These are phyloP conservation scores for Trichomalopsis sarcophagae DNA, from an alignment of 1,140 invertebrate genomes.

Conservation along the genomic window DNA sequence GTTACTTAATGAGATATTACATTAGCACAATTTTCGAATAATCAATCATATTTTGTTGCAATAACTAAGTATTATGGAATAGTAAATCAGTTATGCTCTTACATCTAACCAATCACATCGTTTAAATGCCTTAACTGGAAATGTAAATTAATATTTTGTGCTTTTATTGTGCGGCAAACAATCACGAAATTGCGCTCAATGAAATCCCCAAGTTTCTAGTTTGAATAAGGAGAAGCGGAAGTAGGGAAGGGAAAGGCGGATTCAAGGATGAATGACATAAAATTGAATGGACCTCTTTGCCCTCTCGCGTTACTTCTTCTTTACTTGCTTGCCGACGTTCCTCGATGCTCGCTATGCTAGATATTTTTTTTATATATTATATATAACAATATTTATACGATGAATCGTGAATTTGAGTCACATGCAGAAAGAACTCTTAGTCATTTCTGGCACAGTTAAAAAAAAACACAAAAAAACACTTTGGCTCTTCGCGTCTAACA, in stretches of 20 bases:
- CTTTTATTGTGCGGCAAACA: background rate
- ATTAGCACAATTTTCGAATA: background rate
- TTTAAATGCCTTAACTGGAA: slow-evolving; percentile 10
- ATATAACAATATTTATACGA: slow-evolving; percentile 76
- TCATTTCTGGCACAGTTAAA: slow-evolving; percentile 70
- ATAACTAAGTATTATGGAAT: background rate
- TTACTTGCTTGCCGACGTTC: slow-evolving; percentile 46
- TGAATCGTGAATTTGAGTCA: slow-evolving; percentile 73
- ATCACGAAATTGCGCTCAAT: slow-evolving; percentile 5
- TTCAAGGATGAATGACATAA: slow-evolving; percentile 17
- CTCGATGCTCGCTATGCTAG: slow-evolving; percentile 69
- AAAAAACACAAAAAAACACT: slow-evolving; percentile 67
- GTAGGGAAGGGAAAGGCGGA: slow-evolving; percentile 25
- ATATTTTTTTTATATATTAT: slow-evolving; percentile 69
- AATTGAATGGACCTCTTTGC: slow-evolving; percentile 31
- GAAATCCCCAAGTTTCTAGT: slow-evolving; percentile 12
- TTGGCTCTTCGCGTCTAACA: slow-evolving; percentile 73
- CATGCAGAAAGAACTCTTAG: slow-evolving; percentile 73
- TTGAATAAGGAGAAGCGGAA: background rate
- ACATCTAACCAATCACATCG: slow-evolving; percentile 17
- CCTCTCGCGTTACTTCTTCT: slow-evolving; percentile 24
- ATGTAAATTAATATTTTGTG: background rate
- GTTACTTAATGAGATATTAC: background rate
- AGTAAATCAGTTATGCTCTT: background rate
- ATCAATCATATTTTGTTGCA: background rate